Base-by-base conservation (phyloP, 2,797 vertebrate species). In the Luscinia megarhynchos region DNA sequence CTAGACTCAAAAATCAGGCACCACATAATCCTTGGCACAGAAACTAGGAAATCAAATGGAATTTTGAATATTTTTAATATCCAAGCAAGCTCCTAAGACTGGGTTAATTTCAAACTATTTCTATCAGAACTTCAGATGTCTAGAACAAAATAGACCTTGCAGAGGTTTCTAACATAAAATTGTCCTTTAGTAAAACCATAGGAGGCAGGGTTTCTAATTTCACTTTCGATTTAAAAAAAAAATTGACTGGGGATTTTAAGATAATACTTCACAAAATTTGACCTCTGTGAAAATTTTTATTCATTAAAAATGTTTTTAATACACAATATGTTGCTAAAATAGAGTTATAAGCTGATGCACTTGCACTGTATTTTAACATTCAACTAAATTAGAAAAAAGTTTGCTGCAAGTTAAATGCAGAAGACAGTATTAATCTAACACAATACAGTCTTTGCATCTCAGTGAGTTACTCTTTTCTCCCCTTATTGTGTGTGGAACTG, bases 11-110 rank as follows among this genome's bases (percentile, higher is more conserved):
- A 90, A 92, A 53, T 89, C n/a, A 66, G 69, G 36, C 12, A 84
- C n/a, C 48, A 79, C 51, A 66, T 81, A 84, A 93, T 90, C 63
- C 40, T 62, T 96, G 74, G 55, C 86, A 87, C 20, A 79, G n/a
- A 84, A 94, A 12, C 36, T 38, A 67, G 48, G 32, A 75, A 89
- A 41, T 48, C 36, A 84, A 76, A 36, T 82, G 23, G 57, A 72
- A 64, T 92, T 81, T 48, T 84, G 7, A 64, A 76, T 34, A 32
- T 53, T 79, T 91, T 89, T 62, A 81, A 73, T 89, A 82, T 51
- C 23, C 21, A 76, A 69, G 10, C 4, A 79, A 68, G 50, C 4
- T 81, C 67, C 18, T 78, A 54, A 43, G 26, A 64, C 12, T 40
- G 3, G 6, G 9, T 61, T 84, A 12, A 51, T 90, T 91, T 81